phyloP scores from a whole-genome alignment of 2,113 vertebrate genomes.

The Seriola rivoliana region DNA sequence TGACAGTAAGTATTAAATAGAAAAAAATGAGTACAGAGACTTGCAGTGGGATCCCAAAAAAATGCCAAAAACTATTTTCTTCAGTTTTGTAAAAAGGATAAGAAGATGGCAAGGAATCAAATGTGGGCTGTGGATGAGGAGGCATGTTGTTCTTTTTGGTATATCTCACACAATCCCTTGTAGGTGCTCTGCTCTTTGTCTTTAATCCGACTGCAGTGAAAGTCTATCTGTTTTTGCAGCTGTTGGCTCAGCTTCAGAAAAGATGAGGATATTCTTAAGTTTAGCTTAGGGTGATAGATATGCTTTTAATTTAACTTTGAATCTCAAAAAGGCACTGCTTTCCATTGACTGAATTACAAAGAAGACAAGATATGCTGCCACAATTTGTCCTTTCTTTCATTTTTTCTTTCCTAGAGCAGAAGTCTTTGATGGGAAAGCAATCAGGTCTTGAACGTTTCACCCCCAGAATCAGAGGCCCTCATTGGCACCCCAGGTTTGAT shows the following conservation, averaged over 20 bases:
- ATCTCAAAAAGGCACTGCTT: constrained; percentile 32
- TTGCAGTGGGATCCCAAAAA: constrained; percentile 15
- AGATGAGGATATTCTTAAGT: constrained; percentile 46
- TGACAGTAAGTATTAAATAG: constrained; percentile 50
- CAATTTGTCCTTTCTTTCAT: constrained; percentile 10
- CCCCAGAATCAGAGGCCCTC: constrained; percentile 29
- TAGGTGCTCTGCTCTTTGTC: constrained; percentile 62
- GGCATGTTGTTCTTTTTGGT: constrained; percentile 42
- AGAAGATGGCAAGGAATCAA: constrained; percentile 48
- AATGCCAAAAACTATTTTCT: constrained; percentile 44
- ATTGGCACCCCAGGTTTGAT: background rate
- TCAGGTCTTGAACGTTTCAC: constrained; percentile 39
- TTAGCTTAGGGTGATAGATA: constrained; percentile 60
- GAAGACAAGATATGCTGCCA: constrained; percentile 29
- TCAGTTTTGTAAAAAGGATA: constrained; percentile 15
- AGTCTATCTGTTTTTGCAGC: constrained; percentile 39
- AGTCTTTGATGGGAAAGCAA: constrained; percentile 50
- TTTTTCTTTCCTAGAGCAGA: constrained; percentile 21
- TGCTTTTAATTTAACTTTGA: constrained; percentile 54
- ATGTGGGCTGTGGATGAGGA: constrained; percentile 47
- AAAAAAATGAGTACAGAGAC: constrained; percentile 21
- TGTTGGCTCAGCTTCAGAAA: constrained; percentile 52
- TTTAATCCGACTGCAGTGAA: constrained; percentile 50
- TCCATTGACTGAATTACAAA: constrained; percentile 46
- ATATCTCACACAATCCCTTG: constrained; percentile 58